Base-by-base conservation (phyloP, 2,113 vertebrate species). In the Ariopsis seemanni region DNA sequence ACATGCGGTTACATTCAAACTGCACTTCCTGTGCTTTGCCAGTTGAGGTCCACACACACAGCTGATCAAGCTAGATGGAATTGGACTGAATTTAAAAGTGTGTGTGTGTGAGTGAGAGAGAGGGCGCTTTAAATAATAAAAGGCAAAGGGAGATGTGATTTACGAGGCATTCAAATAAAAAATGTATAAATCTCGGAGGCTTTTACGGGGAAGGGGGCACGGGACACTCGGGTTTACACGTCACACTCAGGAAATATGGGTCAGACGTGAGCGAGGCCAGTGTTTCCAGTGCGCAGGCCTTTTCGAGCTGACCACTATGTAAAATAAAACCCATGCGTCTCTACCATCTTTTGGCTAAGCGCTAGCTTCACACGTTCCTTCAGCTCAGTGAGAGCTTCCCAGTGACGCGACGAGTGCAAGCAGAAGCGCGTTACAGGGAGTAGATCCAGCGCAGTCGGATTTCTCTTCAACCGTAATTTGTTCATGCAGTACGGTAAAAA, bases 81-180 rank as follows among this genome's bases (percentile, higher is more conserved):
- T 15, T 27, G 11, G 65, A 69, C 11, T 15, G 65, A 27, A 27
- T 65, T n/a, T 65, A 65, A 48, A 34, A 75, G 69, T 42, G 42
- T 42, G 42, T 42, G 42, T 34, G 34, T 30, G 30, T 18, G 17
- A 18, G 30, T 0, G 69, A 42, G 30, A 74, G 34, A 48, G 18
- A 4, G 34, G 25, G 8, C 1, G 42, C 42, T 74, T 74, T 74
- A 50, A 74, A 74, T 74, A 74, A 74, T 74, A 71, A 71, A 71
- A 71, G 69, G 30, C 12, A 34, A 8, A 22, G 34, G 34, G 17
- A 72, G 69, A 72, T 18, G 71, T 72, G 71, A 48, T 20, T 72
- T 72, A 72, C 1, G 80, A 90, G 89, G 91, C 89, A 87, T 74
- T 82, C 62, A 71, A 86, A 94, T 94, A 85, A 96, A 95, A 95